Conservation (phyloP, 2,888 invertebrate genomes). For the Gastrophysa polygoni region DNA sequence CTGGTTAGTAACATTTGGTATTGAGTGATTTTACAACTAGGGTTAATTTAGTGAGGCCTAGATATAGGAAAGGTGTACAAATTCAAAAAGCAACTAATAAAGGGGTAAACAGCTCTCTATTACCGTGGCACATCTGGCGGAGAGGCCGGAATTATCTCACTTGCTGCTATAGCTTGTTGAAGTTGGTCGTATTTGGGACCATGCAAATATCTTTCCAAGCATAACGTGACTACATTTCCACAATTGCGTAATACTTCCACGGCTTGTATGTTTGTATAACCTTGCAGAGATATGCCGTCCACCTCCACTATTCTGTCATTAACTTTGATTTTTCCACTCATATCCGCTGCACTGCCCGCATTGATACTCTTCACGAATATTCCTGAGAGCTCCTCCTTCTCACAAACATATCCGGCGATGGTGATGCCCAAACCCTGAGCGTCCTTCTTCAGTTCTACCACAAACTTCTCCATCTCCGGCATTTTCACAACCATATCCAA, state of each 20-base stretch:
- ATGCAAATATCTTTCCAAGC: slow-evolving; percentile 87
- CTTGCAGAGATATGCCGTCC: slow-evolving; percentile 93
- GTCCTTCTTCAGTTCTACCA: slow-evolving; percentile 92
- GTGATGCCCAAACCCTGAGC: slow-evolving; percentile 93
- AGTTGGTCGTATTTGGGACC: slow-evolving; percentile 89
- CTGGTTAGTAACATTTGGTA: slow-evolving; percentile 44
- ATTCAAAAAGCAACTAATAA: slow-evolving; percentile 46
- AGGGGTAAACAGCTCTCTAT: slow-evolving; percentile 49
- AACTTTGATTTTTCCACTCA: slow-evolving; percentile 91
- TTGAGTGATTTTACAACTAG: slow-evolving; percentile 36
- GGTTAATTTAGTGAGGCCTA: slow-evolving; percentile 39
- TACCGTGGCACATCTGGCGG: slow-evolving; percentile 65
- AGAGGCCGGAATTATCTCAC: slow-evolving; percentile 70
- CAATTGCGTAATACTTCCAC: slow-evolving; percentile 96
- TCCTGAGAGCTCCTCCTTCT: slow-evolving; percentile 97
- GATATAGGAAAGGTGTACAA: slow-evolving; percentile 37
- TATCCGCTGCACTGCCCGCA: slow-evolving; percentile 92
- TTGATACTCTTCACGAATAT: slow-evolving; percentile 99
- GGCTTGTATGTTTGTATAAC: slow-evolving; percentile 96
- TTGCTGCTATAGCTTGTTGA: slow-evolving; percentile 85
- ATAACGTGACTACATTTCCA: slow-evolving; percentile 86
- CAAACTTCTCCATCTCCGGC: slow-evolving; percentile 93
- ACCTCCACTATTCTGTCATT: slow-evolving; percentile 98
- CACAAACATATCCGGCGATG: slow-evolving; percentile 95
- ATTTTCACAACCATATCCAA: slow-evolving; percentile 67